Base-by-base conservation (phyloP, 2,888 invertebrate species). In the Cephus rjabovi region DNA sequence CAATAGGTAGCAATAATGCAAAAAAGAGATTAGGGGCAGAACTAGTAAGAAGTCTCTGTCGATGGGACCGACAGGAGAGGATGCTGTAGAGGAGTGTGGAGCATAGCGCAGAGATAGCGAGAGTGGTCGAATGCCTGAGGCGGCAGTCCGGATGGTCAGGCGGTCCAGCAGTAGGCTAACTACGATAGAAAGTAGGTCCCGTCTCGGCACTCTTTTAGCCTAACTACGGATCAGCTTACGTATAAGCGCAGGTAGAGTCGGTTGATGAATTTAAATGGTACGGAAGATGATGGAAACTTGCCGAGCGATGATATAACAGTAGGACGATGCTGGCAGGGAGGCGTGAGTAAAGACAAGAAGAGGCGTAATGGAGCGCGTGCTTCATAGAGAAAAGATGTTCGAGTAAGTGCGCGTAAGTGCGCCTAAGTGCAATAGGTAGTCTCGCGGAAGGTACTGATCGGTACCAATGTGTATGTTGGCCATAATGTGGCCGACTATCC, bases 111-210 rank as follows among this genome's bases (percentile, higher is more conserved):
- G 82, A 83, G 83, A 83, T 84, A 86, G 86, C 85, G 88, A 89
- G 88, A 87, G 88, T 88, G 86, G 85, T 82, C 86, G 80, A 83
- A 83, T 81, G 87, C 89, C 86, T 78, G 81, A 85, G 88, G 89
- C 89, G 81, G 56, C 56, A 85, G 87, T 84, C 88, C 88, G 89
- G 89, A 89, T 89, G 87, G 85, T 86, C 84, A 81, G 80, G 80
- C 79, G 76, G 75, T 81, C 81, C 81, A 78, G 81, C 81, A 87
- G 87, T 87, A 86, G 86, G 85, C 87, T 86, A 87, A 88, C 88
- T 85, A 86, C 84, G 84, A 84, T 89, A 89, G 89, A 90, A 90
- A 90, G 89, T 90, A 89, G 89, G 89, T 88, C 87, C 84, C 86
- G 82, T 85, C 85, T 30, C 74, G 40, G 69, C 73, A 75, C 69